Base-by-base conservation (phyloP, 2,797 vertebrate genomes). In the Mionectes olivaceus region DNA sequence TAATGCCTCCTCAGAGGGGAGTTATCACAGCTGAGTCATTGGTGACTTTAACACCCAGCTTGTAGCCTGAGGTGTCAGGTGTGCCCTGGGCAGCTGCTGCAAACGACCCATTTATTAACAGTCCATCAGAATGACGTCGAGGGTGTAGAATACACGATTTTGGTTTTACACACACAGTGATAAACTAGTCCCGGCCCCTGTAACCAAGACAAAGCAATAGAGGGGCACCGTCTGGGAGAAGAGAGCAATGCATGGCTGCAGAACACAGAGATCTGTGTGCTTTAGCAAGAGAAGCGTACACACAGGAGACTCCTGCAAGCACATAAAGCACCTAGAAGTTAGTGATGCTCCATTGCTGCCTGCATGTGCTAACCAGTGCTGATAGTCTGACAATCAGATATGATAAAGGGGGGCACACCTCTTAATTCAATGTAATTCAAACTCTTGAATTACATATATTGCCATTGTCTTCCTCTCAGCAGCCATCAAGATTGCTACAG, bases 261-360 rank as follows among this genome's bases (percentile, higher is more conserved):
- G 27, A 89, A 82, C 37, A 76, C 8, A 17, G 52, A 64, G 24
- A 59, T 35, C 13, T 21, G 1, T 28, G 37, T 22, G 37, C 25
- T 87, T 83, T 39, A 75, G n/a, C 39, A 60, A 49, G 7, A 49
- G 24, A 14, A 35, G 64, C 7, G 11, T 4, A 41, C 9, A 67
- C 18, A 55, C 9, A 63, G 27, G 10, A 74, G 35, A 67, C 17
- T 76, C 17, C 75, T 61, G 18, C 13, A 76, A 69, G 32, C 4
- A 70, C 19, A 6, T 1, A 67, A 25, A 80, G 52, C 12, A 64
- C 50, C 4, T 67, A 24, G 2, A 59, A 80, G 18, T 39, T 50
- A 1, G 0, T 22, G 14, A 35, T 41, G 43, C 9, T 69, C n/a
- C 41, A 1, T 2, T 61, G 33, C 17, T 60, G 43, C 19, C 28